These are phyloP conservation scores for Chaunax sp. DNA, from an alignment of 2,797 vertebrate species.

Conservation along the genomic window DNA sequence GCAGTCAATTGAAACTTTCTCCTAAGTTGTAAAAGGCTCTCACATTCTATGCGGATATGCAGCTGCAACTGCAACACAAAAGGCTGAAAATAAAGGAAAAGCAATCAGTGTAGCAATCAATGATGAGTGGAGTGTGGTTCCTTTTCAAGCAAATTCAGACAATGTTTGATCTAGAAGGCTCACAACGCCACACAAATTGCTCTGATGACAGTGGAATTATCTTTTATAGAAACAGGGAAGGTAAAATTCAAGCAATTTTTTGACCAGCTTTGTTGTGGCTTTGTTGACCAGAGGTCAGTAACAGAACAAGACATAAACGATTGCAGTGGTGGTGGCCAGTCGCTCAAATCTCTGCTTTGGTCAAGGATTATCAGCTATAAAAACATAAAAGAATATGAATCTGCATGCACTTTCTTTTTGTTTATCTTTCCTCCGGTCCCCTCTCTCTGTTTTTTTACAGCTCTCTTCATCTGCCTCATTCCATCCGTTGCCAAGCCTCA, in stretches of 20 bases:
- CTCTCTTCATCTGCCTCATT: slow-evolving; percentile 28
- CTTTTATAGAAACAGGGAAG: slow-evolving; percentile 1
- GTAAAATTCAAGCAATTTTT: slow-evolving; percentile 36
- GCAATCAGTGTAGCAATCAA: slow-evolving; percentile 45
- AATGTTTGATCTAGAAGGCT: slow-evolving; percentile 29
- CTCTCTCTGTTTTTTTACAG: slow-evolving; percentile 18
- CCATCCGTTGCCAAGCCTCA: slow-evolving; percentile 64
- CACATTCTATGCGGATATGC: slow-evolving; percentile 6
- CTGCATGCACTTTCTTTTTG: background rate
- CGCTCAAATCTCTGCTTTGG: slow-evolving; percentile 16
- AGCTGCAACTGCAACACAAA: slow-evolving; percentile 17
- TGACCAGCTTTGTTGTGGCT: no score
- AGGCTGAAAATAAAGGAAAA: slow-evolving; percentile 13
- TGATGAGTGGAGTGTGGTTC: slow-evolving; percentile 26
- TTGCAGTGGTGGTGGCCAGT: slow-evolving; percentile 1
- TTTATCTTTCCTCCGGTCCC: background rate
- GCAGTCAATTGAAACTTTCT: slow-evolving; percentile 31
- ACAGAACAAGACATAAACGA: slow-evolving; percentile 26
- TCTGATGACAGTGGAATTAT: slow-evolving; percentile 37
- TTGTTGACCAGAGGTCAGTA: slow-evolving; percentile 29
- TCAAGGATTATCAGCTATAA: slow-evolving; percentile 3
- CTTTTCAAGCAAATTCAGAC: slow-evolving; percentile 29
- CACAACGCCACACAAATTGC: slow-evolving; percentile 25
- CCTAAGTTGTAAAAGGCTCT: slow-evolving; percentile 7
- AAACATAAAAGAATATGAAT: slow-evolving; percentile 2